Evolutionary conservation across 2,113 vertebrate genomes (phyloP).

Genomic region (Uria lomvia): DNA sequence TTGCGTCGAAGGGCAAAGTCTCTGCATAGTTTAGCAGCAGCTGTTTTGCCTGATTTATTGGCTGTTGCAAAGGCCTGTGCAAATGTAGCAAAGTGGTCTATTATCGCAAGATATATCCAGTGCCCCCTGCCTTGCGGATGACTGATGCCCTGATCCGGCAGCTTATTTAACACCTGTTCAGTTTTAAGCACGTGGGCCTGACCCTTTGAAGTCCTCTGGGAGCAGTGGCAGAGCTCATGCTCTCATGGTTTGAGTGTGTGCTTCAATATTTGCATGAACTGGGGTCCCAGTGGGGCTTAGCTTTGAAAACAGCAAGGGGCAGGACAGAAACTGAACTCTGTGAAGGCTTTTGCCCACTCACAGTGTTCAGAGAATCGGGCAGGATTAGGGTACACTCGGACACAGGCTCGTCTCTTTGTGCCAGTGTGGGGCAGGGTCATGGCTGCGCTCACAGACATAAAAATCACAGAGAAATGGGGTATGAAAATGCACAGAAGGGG

Average conservation of each 20-base stretch:
- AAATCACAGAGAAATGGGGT: neutral
- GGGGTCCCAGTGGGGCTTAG: neutral
- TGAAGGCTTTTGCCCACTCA: neutral
- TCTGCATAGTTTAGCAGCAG: constrained; percentile 50
- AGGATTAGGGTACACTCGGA: neutral
- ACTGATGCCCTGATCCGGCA: constrained; percentile 48
- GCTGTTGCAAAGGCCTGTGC: constrained; percentile 57
- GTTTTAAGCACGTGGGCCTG: neutral
- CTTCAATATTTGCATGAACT: neutral
- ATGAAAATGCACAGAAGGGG: accelerated
- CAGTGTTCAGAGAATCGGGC: neutral
- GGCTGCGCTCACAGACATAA: neutral
- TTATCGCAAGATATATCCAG: constrained; percentile 46
- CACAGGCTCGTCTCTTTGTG: neutral
- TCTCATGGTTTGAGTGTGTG: neutral
- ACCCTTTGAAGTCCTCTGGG: constrained; percentile 52
- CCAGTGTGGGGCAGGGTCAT: neutral
- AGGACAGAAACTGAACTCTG: neutral
- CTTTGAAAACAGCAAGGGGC: neutral
- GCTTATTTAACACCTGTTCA: constrained; percentile 59
- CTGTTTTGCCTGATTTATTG: constrained; percentile 67
- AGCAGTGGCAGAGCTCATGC: neutral
- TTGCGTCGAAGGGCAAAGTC: neutral
- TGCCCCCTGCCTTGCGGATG: constrained; percentile 42
- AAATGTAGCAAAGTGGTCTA: constrained; percentile 61